phyloP scores from a whole-genome alignment of 2,113 vertebrate species.

The Ancistrus triradiatus region DNA sequence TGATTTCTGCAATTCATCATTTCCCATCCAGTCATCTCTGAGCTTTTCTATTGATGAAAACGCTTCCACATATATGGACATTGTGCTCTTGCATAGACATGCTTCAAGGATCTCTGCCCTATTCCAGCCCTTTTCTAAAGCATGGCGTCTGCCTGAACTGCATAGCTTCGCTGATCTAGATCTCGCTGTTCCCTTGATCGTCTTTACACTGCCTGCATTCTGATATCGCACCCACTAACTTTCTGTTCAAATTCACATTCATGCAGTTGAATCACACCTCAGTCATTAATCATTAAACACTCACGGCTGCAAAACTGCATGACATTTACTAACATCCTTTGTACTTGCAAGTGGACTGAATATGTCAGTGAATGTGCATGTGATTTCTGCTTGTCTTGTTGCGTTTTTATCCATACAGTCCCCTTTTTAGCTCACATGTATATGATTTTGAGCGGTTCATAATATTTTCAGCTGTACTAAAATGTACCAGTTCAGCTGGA shows the following conservation, averaged over 20 bases:
- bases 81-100: conserved; percentile 4
- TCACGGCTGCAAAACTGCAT: background rate
- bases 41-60: background rate
- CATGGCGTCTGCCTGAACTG: background rate
- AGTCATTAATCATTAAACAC: background rate
- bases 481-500: too few relatives aligned
- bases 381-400: too few relatives aligned
- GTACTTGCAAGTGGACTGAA: background rate
- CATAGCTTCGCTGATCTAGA: background rate
- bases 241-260: background rate
- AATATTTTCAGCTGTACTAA: too few relatives aligned
- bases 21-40: background rate
- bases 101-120: background rate
- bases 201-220: background rate
- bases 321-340: background rate
- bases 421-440: too few relatives aligned
- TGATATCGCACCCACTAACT: background rate
- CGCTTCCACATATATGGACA: too few relatives aligned
- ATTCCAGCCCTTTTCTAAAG: background rate
- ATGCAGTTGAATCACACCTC: background rate
- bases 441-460: too few relatives aligned
- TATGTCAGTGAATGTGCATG: background rate
- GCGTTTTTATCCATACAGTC: too few relatives aligned
- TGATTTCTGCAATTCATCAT: background rate
- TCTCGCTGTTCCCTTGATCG: background rate